Conservation (phyloP, 2,797 vertebrate species). For the Lophotriccus pileatus region DNA sequence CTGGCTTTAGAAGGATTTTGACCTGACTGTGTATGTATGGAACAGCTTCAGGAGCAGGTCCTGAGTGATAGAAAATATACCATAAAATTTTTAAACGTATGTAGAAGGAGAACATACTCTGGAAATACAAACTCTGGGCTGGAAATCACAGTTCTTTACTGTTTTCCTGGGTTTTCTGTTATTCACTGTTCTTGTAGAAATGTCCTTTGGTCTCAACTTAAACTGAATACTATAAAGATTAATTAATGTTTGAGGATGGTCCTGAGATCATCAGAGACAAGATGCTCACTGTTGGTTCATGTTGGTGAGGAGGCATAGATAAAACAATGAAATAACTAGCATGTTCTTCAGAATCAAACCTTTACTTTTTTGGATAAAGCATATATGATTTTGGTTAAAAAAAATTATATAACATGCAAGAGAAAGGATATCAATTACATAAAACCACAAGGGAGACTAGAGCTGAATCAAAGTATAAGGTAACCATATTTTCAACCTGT, state of each 20-base stretch:
- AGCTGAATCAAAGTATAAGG: not conserved
- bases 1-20: not conserved
- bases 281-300: not conserved
- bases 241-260: not conserved
- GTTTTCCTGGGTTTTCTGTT: not conserved
- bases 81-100: not conserved
- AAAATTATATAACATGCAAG: not conserved
- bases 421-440: not conserved
- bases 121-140: not conserved
- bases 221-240: not conserved
- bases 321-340: not conserved
- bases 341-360: not conserved
- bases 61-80: not conserved
- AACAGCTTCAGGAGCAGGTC: not conserved
- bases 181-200: not conserved
- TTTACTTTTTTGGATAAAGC: not conserved
- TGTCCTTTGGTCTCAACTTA: not conserved
- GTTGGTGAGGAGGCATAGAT: not conserved
- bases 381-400: fast-evolving
- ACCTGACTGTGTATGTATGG: not conserved
- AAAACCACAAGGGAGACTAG: not conserved
- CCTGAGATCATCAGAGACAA: not conserved
- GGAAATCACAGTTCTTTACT: not conserved
- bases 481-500: not conserved
- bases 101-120: not conserved